Conservation (phyloP, 2,797 vertebrate species). For the Melanotaenia trifasciata region DNA sequence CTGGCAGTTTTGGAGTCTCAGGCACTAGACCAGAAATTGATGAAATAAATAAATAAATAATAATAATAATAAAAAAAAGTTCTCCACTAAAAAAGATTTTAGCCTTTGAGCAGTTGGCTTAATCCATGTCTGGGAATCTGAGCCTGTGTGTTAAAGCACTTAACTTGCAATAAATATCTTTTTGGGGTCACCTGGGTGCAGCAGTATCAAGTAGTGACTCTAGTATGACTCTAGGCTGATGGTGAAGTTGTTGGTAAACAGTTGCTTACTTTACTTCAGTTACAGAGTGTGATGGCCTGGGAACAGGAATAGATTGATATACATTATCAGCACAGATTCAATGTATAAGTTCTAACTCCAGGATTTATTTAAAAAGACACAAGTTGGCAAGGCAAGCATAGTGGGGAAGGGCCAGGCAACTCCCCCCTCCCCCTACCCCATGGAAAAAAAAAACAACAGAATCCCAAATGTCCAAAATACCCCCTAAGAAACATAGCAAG, state of each 20-base stretch:
- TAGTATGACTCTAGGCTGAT: background rate
- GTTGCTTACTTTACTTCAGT: background rate
- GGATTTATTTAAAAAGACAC: background rate
- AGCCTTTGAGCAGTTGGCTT: background rate
- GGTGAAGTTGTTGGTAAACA: background rate
- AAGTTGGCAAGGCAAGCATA: background rate
- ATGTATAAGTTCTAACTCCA: background rate
- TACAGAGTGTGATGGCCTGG: background rate
- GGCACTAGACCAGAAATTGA: background rate
- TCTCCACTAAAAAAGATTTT: background rate
- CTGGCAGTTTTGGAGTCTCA: background rate
- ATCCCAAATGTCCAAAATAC: no score
- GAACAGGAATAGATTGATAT: slow-evolving; percentile 10
- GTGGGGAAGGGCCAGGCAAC: background rate
- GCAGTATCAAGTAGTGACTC: background rate
- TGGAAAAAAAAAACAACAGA: background rate
- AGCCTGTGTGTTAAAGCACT: background rate
- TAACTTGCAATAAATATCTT: background rate
- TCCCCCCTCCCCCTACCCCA: no score
- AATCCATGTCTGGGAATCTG: background rate
- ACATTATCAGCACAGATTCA: background rate
- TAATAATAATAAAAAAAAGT: background rate
- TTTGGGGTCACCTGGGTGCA: background rate
- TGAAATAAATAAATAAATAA: no score
- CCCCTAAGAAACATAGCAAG: no score